Evolutionary conservation across 2,888 invertebrate genomes (phyloP).

Genomic region (Diaphora mendica): DNA sequence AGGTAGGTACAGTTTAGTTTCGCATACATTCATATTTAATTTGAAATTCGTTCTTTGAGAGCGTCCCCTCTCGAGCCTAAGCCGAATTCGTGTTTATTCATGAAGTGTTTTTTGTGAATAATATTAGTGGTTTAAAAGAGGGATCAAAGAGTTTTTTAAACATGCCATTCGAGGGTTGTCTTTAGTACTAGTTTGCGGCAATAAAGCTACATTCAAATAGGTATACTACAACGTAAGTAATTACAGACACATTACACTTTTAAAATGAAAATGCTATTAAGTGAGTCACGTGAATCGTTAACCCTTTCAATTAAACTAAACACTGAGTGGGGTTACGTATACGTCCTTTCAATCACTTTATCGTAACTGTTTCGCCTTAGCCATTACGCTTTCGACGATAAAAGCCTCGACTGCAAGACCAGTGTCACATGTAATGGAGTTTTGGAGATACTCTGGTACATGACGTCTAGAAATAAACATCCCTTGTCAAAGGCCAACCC

Average conservation of each 20-base stretch:
- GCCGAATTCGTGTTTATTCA: background rate
- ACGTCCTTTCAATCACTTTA: background rate
- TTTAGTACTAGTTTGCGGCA: background rate
- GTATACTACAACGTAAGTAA: background rate
- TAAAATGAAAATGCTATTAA: background rate
- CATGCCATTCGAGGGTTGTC: background rate
- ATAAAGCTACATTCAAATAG: background rate
- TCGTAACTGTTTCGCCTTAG: background rate
- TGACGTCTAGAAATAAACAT: background rate
- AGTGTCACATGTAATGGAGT: background rate
- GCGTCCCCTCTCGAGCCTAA: background rate
- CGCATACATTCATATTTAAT: conserved; percentile 1
- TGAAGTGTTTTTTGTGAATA: conserved; percentile 4
- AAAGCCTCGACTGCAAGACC: background rate
- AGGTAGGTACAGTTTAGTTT: background rate
- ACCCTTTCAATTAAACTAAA: background rate
- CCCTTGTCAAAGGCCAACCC: background rate
- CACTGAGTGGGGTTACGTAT: background rate
- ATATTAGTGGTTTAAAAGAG: background rate
- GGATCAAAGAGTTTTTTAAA: background rate
- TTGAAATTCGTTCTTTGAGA: conserved; percentile 5
- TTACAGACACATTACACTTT: background rate
- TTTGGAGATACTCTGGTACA: background rate
- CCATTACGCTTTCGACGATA: background rate
- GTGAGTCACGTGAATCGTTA: background rate